Evolutionary conservation across 2,797 vertebrate species (phyloP).

Genomic region (Triplophysa bombifrons): DNA sequence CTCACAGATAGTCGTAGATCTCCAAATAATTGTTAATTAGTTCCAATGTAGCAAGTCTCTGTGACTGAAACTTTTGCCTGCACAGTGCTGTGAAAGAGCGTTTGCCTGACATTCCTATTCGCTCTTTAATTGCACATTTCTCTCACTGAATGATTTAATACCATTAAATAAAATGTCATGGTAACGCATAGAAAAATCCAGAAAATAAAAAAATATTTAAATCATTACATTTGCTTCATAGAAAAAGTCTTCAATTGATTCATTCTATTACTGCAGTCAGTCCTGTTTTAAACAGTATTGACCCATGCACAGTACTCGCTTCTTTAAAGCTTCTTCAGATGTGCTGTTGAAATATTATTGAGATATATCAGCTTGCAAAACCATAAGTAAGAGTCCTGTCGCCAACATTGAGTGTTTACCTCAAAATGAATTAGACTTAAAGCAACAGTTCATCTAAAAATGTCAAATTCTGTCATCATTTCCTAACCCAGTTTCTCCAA

Average conservation of each 20-base stretch:
- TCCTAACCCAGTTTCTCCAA: no score
- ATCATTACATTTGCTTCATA: neutral
- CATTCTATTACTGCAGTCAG: no score
- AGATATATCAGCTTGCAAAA: no score
- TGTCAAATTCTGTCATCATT: no score
- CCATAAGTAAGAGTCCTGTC: no score
- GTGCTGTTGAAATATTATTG: no score
- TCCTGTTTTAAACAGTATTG: no score
- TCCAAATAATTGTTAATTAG: conserved; percentile 11
- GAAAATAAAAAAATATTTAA: neutral
- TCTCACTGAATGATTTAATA: neutral
- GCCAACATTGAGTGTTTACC: neutral
- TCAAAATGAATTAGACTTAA: neutral
- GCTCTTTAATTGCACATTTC: neutral
- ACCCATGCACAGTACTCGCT: no score
- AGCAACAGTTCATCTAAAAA: no score
- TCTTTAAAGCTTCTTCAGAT: no score
- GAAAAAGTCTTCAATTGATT: no score
- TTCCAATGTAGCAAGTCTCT: neutral
- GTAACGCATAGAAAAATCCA: neutral
- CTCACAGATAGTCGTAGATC: neutral
- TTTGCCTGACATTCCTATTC: neutral
- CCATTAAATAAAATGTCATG: neutral
- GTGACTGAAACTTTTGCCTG: neutral
- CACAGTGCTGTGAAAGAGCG: neutral